These are phyloP conservation scores for Phyllotreta cruciferae DNA, from an alignment of 2,888 invertebrate genomes.

Conservation along the genomic window DNA sequence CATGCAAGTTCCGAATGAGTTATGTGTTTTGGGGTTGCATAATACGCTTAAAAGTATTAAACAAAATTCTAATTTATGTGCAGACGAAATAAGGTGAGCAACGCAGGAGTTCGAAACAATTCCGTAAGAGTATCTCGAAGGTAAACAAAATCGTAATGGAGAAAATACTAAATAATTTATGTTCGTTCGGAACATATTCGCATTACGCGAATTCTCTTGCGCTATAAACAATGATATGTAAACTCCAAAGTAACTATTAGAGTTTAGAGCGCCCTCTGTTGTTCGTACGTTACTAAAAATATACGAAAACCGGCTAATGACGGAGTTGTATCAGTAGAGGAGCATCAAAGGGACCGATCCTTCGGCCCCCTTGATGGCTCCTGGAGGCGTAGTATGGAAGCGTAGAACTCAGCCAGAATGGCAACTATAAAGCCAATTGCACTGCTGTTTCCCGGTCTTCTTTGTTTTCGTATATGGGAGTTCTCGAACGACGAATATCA, in stretches of 20 bases:
- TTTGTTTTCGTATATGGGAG: slow-evolving; percentile 23
- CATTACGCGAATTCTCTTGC: too few relatives aligned
- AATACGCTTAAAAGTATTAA: slow-evolving; percentile 32
- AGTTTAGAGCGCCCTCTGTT: slow-evolving; percentile 20
- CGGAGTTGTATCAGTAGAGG: slow-evolving; percentile 45
- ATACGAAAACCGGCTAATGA: slow-evolving; percentile 47
- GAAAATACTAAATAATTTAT: too few relatives aligned
- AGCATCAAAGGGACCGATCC: slow-evolving; percentile 44
- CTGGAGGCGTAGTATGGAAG: slow-evolving; percentile 51
- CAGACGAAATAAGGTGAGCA: slow-evolving; percentile 24
- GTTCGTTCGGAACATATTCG: too few relatives aligned
- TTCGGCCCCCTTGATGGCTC: slow-evolving; percentile 50
- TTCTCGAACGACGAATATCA: slow-evolving; percentile 25
- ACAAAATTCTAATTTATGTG: slow-evolving; percentile 27
- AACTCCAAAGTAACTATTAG: too few relatives aligned
- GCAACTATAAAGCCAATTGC: slow-evolving; percentile 50
- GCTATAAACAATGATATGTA: too few relatives aligned
- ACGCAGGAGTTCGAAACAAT: slow-evolving; percentile 18
- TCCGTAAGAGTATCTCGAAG: slow-evolving; percentile 6
- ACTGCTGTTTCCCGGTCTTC: slow-evolving; percentile 46
- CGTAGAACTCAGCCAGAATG: slow-evolving; percentile 39
- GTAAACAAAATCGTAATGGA: slow-evolving; percentile 7
- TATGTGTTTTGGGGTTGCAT: slow-evolving; percentile 35
- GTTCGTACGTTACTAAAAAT: slow-evolving; percentile 44
- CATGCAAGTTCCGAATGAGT: slow-evolving; percentile 32